Conservation (phyloP, 2,797 vertebrate species). For the Eulemur albifrons region DNA sequence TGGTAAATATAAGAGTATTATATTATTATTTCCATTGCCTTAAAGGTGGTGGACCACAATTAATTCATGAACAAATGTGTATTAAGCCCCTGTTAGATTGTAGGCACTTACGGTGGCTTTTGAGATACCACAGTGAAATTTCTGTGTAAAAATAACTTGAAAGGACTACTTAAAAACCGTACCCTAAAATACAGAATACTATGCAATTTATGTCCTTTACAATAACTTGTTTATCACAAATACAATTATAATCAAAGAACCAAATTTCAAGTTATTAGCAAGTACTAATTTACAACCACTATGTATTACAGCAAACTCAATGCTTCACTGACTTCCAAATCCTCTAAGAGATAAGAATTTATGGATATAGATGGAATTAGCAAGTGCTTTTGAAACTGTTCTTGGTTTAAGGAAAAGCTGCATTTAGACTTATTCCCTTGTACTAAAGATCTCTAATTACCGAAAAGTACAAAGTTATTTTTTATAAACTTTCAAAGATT, state of each 20-base stretch:
- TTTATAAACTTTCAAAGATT: neutral
- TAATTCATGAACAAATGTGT: neutral
- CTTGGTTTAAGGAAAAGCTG: neutral
- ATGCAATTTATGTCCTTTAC: neutral
- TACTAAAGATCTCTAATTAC: neutral
- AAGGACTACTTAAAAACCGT: too few species aligned
- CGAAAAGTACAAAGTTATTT: neutral
- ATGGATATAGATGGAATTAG: neutral
- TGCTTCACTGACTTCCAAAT: neutral
- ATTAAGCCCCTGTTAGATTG: fast-evolving
- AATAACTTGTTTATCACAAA: neutral
- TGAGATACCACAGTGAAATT: fast-evolving
- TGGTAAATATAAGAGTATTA: too few species aligned
- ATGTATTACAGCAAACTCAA: neutral
- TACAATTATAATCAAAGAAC: neutral
- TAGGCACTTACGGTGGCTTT: fast-evolving
- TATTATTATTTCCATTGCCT: neutral
- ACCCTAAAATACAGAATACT: neutral
- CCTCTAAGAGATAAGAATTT: neutral
- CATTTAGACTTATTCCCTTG: neutral
- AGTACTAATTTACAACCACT: neutral
- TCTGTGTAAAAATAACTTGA: neutral
- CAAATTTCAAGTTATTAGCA: neutral
- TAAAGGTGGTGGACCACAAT: neutral
- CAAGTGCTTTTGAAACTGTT: neutral